phyloP scores from a whole-genome alignment of 2,888 invertebrate species.

The Zaprionus lineosus region DNA sequence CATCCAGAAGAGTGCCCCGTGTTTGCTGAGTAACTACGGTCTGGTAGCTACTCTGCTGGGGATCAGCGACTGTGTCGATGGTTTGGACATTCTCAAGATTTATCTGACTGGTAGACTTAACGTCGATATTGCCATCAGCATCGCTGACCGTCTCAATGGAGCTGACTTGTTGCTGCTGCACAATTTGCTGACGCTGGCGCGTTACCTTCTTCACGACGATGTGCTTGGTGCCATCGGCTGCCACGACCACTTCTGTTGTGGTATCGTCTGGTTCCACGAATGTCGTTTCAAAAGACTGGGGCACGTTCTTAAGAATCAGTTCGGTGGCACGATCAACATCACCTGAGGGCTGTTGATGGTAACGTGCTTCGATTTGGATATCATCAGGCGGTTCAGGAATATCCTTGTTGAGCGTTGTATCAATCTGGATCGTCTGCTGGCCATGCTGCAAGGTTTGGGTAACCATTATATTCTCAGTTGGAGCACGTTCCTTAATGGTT shows the following conservation, averaged over 20 bases:
- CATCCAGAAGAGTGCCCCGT: slow-evolving; percentile 68
- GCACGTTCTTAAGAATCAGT: slow-evolving; percentile 88
- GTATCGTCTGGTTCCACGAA: slow-evolving; percentile 92
- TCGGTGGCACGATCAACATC: slow-evolving; percentile 85
- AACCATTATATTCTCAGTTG: slow-evolving; percentile 87
- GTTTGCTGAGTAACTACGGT: slow-evolving; percentile 72
- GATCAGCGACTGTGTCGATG: slow-evolving; percentile 83
- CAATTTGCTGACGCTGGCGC: slow-evolving; percentile 87
- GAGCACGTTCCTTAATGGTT: slow-evolving; percentile 82
- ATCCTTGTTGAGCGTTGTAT: slow-evolving; percentile 85
- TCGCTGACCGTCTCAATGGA: slow-evolving; percentile 84
- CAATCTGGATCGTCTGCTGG: slow-evolving; percentile 89
- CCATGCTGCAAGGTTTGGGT: slow-evolving; percentile 86
- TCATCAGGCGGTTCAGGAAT: slow-evolving; percentile 85
- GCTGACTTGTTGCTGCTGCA: slow-evolving; percentile 85
- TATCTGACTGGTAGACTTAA: slow-evolving; percentile 85
- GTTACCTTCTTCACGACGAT: slow-evolving; percentile 90
- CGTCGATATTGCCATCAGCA: slow-evolving; percentile 86
- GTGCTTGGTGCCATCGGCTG: slow-evolving; percentile 91
- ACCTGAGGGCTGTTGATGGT: slow-evolving; percentile 84
- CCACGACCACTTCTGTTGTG: slow-evolving; percentile 90
- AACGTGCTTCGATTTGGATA: slow-evolving; percentile 89
- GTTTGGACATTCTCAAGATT: slow-evolving; percentile 85
- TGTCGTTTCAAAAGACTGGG: slow-evolving; percentile 91
- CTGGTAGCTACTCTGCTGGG: slow-evolving; percentile 84